phyloP scores from a whole-genome alignment of 2,888 invertebrate genomes.

The Balanococcus diminutus region DNA sequence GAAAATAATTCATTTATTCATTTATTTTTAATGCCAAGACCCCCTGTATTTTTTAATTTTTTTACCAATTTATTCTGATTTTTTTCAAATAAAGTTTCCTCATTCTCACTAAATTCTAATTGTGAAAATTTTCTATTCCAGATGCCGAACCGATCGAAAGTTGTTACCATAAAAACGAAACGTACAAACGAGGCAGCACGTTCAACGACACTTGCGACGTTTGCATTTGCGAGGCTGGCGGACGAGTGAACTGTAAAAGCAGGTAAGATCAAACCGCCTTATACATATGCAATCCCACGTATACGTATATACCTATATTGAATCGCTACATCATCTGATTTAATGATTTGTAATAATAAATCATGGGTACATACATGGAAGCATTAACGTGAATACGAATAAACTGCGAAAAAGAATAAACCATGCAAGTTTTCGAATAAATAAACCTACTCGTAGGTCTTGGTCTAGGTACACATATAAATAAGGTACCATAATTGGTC shows the following conservation, averaged over 20 bases:
- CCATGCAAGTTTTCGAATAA: neutral
- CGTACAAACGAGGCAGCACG: conserved; percentile 73
- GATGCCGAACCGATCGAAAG: conserved; percentile 64
- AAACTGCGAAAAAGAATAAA: neutral
- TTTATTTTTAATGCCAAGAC: too few relatives aligned
- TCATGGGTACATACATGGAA: neutral
- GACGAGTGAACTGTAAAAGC: conserved; percentile 75
- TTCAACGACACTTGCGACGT: conserved; percentile 82
- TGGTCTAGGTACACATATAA: neutral
- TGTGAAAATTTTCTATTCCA: neutral
- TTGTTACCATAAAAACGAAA: conserved; percentile 72
- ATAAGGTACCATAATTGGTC: neutral
- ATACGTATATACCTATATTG: neutral
- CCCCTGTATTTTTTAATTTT: too few relatives aligned
- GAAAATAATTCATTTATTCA: too few relatives aligned
- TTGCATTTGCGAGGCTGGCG: conserved; percentile 77
- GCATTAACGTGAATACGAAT: too few relatives aligned
- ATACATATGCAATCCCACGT: neutral
- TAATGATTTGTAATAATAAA: conserved; percentile 1
- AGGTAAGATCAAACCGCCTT: conserved; percentile 65
- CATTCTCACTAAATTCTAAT: neutral
- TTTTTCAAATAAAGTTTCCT: too few relatives aligned
- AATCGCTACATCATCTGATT: conserved; percentile 1
- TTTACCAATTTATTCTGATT: too few relatives aligned
- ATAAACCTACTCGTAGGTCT: neutral